These are phyloP conservation scores for Barnardius zonarius DNA, from an alignment of 2,113 vertebrate genomes.

Conservation along the genomic window DNA sequence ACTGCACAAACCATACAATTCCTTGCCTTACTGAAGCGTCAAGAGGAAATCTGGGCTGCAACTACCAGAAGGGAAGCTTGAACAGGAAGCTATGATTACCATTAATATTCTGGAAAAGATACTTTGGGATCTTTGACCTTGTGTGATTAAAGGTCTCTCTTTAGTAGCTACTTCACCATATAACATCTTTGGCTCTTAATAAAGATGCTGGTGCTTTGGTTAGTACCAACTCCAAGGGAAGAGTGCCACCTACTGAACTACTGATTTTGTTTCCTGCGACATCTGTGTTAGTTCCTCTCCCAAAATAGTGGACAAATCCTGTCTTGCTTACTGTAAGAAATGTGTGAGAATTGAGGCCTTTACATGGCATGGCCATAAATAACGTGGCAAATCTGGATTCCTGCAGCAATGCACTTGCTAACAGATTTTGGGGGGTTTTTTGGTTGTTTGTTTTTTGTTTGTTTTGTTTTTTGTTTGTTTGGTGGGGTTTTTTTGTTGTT, in stretches of 20 bases:
- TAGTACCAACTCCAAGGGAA: slow-evolving; percentile 40
- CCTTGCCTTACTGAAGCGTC: neutral
- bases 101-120: neutral
- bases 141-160: neutral
- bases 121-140: neutral
- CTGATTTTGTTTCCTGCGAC: neutral
- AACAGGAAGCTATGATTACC: neutral
- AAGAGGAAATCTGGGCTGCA: neutral
- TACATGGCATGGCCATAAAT: fast-evolving
- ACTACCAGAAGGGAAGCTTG: neutral
- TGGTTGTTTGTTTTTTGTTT: neutral
- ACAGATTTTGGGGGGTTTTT: neutral
- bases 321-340: neutral
- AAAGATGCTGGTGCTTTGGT: neutral
- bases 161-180: neutral
- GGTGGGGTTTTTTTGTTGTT: neutral
- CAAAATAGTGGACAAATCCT: neutral
- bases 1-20: neutral
- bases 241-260: slow-evolving; percentile 62
- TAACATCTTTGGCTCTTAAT: neutral
- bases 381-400: neutral
- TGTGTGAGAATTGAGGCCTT: neutral
- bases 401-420: neutral
- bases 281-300: neutral
- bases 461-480: neutral